These are phyloP conservation scores for Aleiodes sp. DNA, from an alignment of 1,140 invertebrate genomes.

Conservation along the genomic window DNA sequence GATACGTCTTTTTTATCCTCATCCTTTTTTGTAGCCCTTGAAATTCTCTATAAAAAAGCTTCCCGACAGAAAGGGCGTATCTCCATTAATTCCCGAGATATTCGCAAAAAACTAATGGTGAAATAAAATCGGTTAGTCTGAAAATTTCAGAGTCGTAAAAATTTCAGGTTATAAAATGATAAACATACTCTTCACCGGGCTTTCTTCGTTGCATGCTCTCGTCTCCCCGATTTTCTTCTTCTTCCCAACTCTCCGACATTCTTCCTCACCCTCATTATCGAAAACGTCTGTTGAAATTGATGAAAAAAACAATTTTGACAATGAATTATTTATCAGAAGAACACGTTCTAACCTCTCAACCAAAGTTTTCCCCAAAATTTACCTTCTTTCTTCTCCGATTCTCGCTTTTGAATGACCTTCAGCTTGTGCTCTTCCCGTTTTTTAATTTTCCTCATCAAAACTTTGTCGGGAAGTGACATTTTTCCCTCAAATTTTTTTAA, in stretches of 20 bases:
- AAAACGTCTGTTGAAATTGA: not conserved
- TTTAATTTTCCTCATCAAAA: conserved; percentile 44
- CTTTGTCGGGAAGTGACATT: conserved; percentile 7
- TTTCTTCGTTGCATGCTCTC: conserved; percentile 23
- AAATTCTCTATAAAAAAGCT: no score
- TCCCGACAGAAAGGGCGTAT: no score
- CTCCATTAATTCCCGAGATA: no score
- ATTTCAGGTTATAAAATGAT: no score
- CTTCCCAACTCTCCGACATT: not conserved
- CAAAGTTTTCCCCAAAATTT: not conserved
- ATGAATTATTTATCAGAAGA: not conserved
- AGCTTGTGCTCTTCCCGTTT: conserved; percentile 43
- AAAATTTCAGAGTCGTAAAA: no score
- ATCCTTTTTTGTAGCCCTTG: no score
- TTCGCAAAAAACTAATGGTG: no score
- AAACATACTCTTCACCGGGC: conserved; percentile 42
- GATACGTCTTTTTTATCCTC: no score
- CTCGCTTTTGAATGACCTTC: conserved; percentile 38
- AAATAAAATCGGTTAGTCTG: no score
- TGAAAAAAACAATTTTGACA: not conserved
- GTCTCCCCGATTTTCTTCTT: conserved; percentile 28
- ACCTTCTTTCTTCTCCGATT: not conserved
- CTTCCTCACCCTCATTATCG: not conserved
- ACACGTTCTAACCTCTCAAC: not conserved
- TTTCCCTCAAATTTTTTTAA: conserved; percentile 39